phyloP scores from a whole-genome alignment of 2,113 vertebrate species.

The Percina caprodes region DNA sequence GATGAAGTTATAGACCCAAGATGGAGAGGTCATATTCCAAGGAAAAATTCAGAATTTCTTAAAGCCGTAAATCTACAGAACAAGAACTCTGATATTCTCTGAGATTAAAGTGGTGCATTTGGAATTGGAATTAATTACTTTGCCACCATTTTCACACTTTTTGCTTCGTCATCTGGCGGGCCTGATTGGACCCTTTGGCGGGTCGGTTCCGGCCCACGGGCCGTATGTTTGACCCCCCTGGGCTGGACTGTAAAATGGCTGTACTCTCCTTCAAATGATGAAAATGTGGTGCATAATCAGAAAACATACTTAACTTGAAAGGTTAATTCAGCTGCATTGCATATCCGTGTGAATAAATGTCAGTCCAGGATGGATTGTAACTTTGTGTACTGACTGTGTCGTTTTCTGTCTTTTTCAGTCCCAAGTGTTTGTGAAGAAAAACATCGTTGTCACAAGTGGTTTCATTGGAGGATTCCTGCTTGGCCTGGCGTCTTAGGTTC shows the following conservation, averaged over 20 bases:
- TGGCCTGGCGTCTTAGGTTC: slow-evolving; percentile 91
- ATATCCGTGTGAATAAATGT: not conserved
- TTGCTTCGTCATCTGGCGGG: too few species aligned
- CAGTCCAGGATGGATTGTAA: not conserved
- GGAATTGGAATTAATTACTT: too few species aligned
- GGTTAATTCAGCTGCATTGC: not conserved
- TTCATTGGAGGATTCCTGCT: slow-evolving; percentile 98
- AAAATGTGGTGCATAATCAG: not conserved
- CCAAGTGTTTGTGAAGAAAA: slow-evolving; percentile 97
- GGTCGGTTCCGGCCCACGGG: too few species aligned
- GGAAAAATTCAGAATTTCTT: too few species aligned
- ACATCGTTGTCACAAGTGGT: slow-evolving; percentile 95
- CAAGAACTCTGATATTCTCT: too few species aligned
- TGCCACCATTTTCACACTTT: too few species aligned
- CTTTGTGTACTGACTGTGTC: not conserved
- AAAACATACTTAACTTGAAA: not conserved
- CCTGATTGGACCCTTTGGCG: too few species aligned
- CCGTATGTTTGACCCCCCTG: too few species aligned
- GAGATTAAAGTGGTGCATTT: too few species aligned
- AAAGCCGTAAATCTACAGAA: too few species aligned
- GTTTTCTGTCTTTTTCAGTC: slow-evolving; percentile 85
- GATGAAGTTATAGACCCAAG: too few species aligned
- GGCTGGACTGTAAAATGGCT: not conserved
- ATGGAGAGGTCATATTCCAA: too few species aligned
- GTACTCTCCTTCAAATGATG: not conserved